Conservation (phyloP, 2,888 invertebrate species). For the Drepanosiphum platanoidis region DNA sequence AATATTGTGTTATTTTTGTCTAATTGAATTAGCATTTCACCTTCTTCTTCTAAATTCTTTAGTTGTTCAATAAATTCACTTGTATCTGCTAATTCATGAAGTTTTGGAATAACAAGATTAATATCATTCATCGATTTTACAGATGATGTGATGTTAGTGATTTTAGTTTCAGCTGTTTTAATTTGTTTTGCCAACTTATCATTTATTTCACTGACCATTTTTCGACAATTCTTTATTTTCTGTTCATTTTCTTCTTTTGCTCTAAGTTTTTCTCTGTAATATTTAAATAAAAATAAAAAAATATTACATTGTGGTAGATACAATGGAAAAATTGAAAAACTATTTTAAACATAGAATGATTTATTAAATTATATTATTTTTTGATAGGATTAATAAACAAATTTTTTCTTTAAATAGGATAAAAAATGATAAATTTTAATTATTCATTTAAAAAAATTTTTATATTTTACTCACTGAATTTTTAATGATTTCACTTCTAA, state of each 20-base stretch:
- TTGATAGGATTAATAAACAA: neutral
- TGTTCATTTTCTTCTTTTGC: slow-evolving; percentile 52
- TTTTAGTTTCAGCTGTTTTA: neutral
- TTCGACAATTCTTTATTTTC: slow-evolving; percentile 40
- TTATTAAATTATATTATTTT: too few relatives aligned
- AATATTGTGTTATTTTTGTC: slow-evolving; percentile 82
- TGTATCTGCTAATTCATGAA: slow-evolving; percentile 19
- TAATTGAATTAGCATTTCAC: slow-evolving; percentile 81
- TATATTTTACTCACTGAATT: slow-evolving; percentile 50
- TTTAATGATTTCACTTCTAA: slow-evolving; percentile 4
- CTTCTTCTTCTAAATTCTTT: slow-evolving; percentile 66
- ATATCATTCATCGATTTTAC: slow-evolving; percentile 29
- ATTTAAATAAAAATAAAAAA: slow-evolving; percentile 2
- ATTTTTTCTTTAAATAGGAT: neutral
- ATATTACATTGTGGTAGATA: too few relatives aligned
- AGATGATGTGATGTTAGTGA: slow-evolving; percentile 1
- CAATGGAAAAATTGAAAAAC: too few relatives aligned
- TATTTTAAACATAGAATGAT: too few relatives aligned
- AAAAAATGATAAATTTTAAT: too few relatives aligned
- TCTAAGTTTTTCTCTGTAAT: slow-evolving; percentile 39
- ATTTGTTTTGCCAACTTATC: slow-evolving; percentile 6
- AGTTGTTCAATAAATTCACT: slow-evolving; percentile 12
- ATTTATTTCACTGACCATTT: neutral
- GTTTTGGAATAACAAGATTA: slow-evolving; percentile 9
- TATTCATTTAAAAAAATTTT: neutral